Conservation (phyloP, 2,113 vertebrate genomes). For the Pachyramphus minor region DNA sequence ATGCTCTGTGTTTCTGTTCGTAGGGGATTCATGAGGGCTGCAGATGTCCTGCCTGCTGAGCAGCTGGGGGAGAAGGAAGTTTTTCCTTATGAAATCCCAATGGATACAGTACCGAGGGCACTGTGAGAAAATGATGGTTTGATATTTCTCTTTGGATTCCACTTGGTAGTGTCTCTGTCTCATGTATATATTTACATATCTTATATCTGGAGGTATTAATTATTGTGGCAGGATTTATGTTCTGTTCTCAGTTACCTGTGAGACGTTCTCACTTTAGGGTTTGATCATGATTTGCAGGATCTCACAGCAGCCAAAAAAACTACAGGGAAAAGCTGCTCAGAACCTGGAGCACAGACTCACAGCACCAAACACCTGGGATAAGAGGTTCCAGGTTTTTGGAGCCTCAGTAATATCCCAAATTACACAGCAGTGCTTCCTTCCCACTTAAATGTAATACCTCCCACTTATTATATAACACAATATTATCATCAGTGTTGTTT, state of each 20-base stretch:
- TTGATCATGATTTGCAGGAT: background rate
- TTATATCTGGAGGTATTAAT: background rate
- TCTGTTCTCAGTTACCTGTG: background rate
- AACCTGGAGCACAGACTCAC: background rate
- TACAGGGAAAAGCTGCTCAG: background rate
- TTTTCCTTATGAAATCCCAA: background rate
- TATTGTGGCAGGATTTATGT: background rate
- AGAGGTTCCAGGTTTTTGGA: background rate
- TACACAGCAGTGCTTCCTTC: background rate
- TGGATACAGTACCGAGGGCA: background rate
- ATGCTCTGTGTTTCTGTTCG: background rate
- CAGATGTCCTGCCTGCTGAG: conserved; percentile 51
- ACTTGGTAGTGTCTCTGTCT: background rate
- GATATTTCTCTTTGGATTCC: background rate
- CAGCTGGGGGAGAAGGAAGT: conserved; percentile 12
- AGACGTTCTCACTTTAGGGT: background rate
- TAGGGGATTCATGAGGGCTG: background rate
- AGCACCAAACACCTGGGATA: background rate
- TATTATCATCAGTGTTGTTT: fast-evolving
- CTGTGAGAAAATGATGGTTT: background rate
- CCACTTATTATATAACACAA: fast-evolving
- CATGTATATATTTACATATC: too few relatives aligned
- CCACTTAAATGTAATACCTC: background rate
- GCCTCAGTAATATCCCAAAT: background rate
- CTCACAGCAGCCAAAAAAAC: background rate